Base-by-base conservation (phyloP, 2,113 vertebrate species). In the Mugil cephalus region DNA sequence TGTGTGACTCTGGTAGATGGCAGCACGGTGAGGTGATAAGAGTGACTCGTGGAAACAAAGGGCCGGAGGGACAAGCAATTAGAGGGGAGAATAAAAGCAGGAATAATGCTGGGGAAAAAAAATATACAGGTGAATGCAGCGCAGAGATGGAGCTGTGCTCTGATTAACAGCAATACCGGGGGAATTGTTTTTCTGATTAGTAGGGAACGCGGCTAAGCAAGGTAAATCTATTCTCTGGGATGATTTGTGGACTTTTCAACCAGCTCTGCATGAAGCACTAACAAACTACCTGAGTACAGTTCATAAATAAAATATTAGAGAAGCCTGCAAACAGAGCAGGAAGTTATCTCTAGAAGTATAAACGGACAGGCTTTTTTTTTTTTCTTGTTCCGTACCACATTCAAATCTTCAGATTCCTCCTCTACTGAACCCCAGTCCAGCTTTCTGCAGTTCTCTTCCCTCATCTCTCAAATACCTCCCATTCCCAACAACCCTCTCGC, bases 11-110 rank as follows among this genome's bases (percentile, higher is more conserved):
- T 59, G 79, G 80, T 76, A 80, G 78, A 82, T 79, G 72, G 87
- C 63, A 48, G 83, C 60, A 21, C 34, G 17, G 76, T 24, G 63
- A 74, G 84, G 82, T 74, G 84, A 90, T 85, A 89, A 82, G 84
- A 79, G 86, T 45, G 50, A 82, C 72, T 81, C 12, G 4, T 74
- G 66, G 75, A 85, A 78, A 89, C 80, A 90, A 88, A 84, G 77
- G 82, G 69, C 79, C 65, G 47, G 50, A 67, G 83, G 85, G 83
- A 87, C 77, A 75, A 85, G 83, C 87, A 89, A 91, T 91, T 88
- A 91, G 80, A 82, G 77, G 10, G 42, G 53, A 70, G 63, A 87
- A 84, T 83, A 86, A 87, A 86, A 88, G 73, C 58, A 42, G 72
- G 59, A 60, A 75, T 79, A 89, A 85, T 82, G 72, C 70, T 24